Conservation (phyloP, 2,113 vertebrate species). For the Megaceryle torquata region DNA sequence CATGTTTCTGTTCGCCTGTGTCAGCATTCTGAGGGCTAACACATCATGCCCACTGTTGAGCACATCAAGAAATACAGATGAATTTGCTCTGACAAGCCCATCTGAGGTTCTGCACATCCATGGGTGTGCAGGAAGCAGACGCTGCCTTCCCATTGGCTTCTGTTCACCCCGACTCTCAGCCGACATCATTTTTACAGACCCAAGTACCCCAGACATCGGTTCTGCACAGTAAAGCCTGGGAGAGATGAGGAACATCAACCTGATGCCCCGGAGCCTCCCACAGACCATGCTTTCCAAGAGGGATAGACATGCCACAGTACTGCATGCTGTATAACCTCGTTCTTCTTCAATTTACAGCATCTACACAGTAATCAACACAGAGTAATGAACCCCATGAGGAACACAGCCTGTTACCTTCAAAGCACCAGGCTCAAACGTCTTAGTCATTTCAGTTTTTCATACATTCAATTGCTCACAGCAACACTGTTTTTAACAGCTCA, state of each 20-base stretch:
- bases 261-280: not conserved
- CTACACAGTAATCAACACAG: not conserved
- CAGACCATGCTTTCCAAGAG: not conserved
- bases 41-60: not conserved
- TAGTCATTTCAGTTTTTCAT: not conserved
- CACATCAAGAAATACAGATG: fast-evolving
- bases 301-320: not conserved
- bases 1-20: not conserved
- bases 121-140: not conserved
- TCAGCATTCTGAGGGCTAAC: not conserved
- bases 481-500: not conserved
- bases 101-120: fast-evolving
- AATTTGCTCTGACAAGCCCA: not conserved
- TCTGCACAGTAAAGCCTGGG: not conserved
- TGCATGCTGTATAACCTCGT: not conserved
- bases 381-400: not conserved
- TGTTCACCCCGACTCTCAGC: not conserved
- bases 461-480: not conserved
- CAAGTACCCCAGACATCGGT: not conserved
- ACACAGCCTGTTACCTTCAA: not conserved
- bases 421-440: not conserved
- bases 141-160: not conserved
- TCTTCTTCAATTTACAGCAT: not conserved
- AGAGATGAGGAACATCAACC: not conserved
- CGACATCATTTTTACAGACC: not conserved